Conservation (phyloP, 2,888 invertebrate genomes). For the Blera fallax region DNA sequence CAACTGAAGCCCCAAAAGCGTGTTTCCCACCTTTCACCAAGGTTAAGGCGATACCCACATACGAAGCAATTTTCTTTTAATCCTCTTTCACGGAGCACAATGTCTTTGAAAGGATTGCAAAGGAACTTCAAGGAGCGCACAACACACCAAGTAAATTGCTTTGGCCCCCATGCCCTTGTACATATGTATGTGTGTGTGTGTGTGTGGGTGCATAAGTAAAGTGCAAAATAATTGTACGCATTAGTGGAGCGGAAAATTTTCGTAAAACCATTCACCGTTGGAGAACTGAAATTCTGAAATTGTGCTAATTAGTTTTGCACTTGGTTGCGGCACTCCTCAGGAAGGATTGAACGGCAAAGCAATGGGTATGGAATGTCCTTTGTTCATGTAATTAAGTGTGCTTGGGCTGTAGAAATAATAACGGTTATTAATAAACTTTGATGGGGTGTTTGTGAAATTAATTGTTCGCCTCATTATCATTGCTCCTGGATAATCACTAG, state of each 20-base stretch:
- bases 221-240: conserved; percentile 70
- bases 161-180: neutral
- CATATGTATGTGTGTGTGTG: neutral
- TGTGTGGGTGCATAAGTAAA: conserved; percentile 33
- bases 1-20: neutral
- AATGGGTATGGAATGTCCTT: conserved; percentile 46
- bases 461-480: conserved; percentile 61
- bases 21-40: neutral
- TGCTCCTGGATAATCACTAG: too few species aligned
- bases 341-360: conserved; percentile 33
- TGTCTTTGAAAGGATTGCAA: conserved; percentile 21
- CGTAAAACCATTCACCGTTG: conserved; percentile 62
- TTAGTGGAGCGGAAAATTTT: conserved; percentile 72
- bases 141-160: conserved; percentile 31
- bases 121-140: conserved; percentile 36
- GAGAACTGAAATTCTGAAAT: conserved; percentile 60
- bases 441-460: conserved; percentile 67
- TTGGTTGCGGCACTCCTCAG: conserved; percentile 16
- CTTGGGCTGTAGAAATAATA: conserved; percentile 54
- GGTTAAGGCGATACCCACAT: conserved; percentile 6
- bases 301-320: conserved; percentile 70
- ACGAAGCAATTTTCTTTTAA: conserved; percentile 22
- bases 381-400: conserved; percentile 57
- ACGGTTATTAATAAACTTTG: conserved; percentile 68
- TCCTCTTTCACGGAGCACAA: conserved; percentile 32